A percentile compares a stretch with the other conserved stretches of the same genome.
Evolutionary conservation across 23 tunicate species (phyloP).

Genomic region (Ascidia mentula): DNA sequence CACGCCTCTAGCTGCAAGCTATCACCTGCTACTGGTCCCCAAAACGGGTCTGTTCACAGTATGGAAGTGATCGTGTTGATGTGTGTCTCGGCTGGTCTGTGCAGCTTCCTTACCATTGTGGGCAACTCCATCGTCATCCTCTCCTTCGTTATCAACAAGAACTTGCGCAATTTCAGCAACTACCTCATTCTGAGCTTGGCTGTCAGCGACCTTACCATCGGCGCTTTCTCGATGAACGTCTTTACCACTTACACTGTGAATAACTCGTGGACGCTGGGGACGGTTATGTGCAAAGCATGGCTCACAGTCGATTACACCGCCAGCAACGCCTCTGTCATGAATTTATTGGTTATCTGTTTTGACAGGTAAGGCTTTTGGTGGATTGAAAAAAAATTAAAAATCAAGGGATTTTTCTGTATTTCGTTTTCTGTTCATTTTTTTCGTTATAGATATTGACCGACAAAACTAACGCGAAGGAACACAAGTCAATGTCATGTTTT

Average conservation of each 20-base stretch:
- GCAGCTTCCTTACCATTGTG: slow-evolving; percentile 68
- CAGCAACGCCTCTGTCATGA: slow-evolving; percentile 86
- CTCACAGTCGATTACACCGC: slow-evolving; percentile 84
- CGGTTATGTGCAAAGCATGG: slow-evolving; percentile 90
- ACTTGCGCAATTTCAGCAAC: slow-evolving; percentile 80
- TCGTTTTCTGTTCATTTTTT: too few species aligned
- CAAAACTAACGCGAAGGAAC: too few species aligned
- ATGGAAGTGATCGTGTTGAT: slow-evolving; percentile 1
- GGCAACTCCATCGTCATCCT: slow-evolving; percentile 80
- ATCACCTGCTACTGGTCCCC: background rate
- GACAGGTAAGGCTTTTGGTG: slow-evolving; percentile 92
- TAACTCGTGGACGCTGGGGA: slow-evolving; percentile 64
- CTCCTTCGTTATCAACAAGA: slow-evolving; percentile 69
- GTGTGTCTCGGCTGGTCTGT: slow-evolving; percentile 45
- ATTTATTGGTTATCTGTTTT: slow-evolving; percentile 78
- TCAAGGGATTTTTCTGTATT: too few species aligned
- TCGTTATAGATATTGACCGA: too few species aligned
- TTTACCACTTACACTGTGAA: slow-evolving; percentile 70
- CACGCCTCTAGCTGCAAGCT: background rate
- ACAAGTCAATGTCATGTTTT: too few species aligned
- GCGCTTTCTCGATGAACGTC: slow-evolving; percentile 88
- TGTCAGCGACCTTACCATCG: slow-evolving; percentile 84
- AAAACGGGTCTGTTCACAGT: background rate
- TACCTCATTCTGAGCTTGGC: slow-evolving; percentile 85
- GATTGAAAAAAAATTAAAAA: too few species aligned